Conservation (phyloP, 2,888 invertebrate species). For the Alviniconcha strummeri region DNA sequence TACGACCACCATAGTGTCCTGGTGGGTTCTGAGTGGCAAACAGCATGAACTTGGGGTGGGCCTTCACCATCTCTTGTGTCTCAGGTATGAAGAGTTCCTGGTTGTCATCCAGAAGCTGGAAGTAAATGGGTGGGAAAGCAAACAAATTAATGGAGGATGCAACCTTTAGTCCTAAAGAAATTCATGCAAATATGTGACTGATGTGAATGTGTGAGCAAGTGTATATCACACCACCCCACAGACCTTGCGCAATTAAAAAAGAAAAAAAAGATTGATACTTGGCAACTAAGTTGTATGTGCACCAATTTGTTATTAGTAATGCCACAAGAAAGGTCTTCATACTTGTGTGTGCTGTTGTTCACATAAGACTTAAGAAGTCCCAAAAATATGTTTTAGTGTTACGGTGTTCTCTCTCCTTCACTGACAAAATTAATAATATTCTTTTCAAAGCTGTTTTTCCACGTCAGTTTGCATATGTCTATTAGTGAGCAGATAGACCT, state of each 20-base stretch:
- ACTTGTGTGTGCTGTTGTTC: too few species aligned
- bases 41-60: slow-evolving; percentile 95
- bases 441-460: too few species aligned
- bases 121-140: slow-evolving; percentile 1
- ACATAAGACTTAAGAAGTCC: too few species aligned
- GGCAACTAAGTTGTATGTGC: too few species aligned
- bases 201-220: not conserved
- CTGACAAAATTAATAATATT: too few species aligned
- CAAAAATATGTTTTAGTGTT: too few species aligned
- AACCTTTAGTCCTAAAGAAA: not conserved
- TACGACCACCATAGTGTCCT: slow-evolving; percentile 94
- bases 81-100: slow-evolving; percentile 98
- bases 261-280: too few species aligned
- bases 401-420: too few species aligned
- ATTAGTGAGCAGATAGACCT: too few species aligned
- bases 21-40: slow-evolving; percentile 99
- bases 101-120: slow-evolving; percentile 91
- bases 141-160: not conserved
- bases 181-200: not conserved
- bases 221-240: not conserved
- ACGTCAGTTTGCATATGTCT: too few species aligned
- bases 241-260: not conserved
- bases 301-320: too few species aligned
- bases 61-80: slow-evolving; percentile 93
- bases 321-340: too few species aligned